Base-by-base conservation (phyloP, 2,113 vertebrate species). In the Leucopsar rothschildi region DNA sequence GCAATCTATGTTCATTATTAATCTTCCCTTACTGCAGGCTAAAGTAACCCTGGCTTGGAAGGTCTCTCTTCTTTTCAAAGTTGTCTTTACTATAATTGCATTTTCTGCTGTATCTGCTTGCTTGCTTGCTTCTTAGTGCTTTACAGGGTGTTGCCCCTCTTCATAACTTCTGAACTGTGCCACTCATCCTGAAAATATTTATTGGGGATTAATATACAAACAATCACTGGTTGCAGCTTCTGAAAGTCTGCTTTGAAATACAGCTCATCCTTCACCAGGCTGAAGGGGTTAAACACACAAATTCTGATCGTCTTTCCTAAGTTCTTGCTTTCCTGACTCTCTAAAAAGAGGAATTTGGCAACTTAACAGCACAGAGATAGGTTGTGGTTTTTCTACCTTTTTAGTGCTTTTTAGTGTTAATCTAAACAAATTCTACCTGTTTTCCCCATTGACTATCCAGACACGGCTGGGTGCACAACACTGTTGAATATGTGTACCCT, bases 21-120 rank as follows among this genome's bases (percentile, higher is more conserved):
- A 90, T 96, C 63, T 88, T 91, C 75, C 52, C 86, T 63, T 77
- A 76, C 79, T 93, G 82, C 91, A 92, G 90, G 40, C 42, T 95
- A 68, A 93, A 91, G 90, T 59, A 88, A 78, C 44, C 45, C 56
- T 92, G 84, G 52, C 63, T 94, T 86, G 52, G 79, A 90, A 86
- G 69, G 65, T 87, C 77, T 87, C 71, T 60, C 37, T 57, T 70
- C 59, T 70, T 95, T 66, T 76, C 64, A 56, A 82, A 93, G 50
- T 57, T 88, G 56, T 57, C 39, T 93, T 82, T 89, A 55, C 52
- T 64, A 21, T 69, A 71, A 47, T 59, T 80, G 33, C 35, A 70
- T 82, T 82, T 92, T 63, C 52, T 86, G 53, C 52, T 57, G 4
- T 40, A 47, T 64, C 53, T 92, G 47, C 82, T 94, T 88, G 59